A percentile compares a stretch with the other conserved stretches of the same genome.
phyloP scores from a whole-genome alignment of 2,888 invertebrate species.

The Chalcis sispes region DNA sequence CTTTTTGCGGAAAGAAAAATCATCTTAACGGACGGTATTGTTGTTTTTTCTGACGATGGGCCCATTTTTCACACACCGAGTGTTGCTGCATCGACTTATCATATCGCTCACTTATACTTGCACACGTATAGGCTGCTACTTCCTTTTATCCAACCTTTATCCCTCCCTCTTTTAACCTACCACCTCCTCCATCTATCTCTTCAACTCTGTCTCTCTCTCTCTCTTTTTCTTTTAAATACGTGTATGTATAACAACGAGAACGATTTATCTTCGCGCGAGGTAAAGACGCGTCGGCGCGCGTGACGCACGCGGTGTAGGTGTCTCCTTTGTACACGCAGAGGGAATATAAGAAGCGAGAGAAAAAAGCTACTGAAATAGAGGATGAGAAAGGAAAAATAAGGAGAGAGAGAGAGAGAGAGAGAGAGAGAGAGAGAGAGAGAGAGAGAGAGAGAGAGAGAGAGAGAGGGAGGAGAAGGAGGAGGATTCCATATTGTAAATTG shows the following conservation, averaged over 20 bases:
- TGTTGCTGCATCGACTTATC: not conserved
- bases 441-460: too few species aligned
- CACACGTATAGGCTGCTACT: conserved; percentile 35
- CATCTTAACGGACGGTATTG: too few species aligned
- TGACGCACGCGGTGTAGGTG: not conserved
- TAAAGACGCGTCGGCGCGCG: conserved; percentile 32
- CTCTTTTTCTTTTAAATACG: conserved; percentile 1
- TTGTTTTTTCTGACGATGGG: too few species aligned
- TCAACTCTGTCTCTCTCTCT: not conserved
- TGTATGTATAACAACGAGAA: conserved; percentile 9
- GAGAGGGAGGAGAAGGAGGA: too few species aligned
- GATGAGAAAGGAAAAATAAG: too few species aligned
- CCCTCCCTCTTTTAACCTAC: not conserved
- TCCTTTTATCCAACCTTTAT: not conserved
- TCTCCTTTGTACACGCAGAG: not conserved
- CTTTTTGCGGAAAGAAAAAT: too few species aligned
- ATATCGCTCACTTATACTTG: conserved; percentile 26
- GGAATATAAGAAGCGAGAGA: too few species aligned
- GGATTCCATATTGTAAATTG: not conserved
- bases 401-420: not conserved
- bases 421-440: too few species aligned
- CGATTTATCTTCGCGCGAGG: conserved; percentile 43
- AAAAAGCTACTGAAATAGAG: not conserved
- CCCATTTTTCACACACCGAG: conserved; percentile 25
- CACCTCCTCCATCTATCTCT: not conserved